Conservation (phyloP, 2,113 vertebrate species). For the Psephotus haematonotus region DNA sequence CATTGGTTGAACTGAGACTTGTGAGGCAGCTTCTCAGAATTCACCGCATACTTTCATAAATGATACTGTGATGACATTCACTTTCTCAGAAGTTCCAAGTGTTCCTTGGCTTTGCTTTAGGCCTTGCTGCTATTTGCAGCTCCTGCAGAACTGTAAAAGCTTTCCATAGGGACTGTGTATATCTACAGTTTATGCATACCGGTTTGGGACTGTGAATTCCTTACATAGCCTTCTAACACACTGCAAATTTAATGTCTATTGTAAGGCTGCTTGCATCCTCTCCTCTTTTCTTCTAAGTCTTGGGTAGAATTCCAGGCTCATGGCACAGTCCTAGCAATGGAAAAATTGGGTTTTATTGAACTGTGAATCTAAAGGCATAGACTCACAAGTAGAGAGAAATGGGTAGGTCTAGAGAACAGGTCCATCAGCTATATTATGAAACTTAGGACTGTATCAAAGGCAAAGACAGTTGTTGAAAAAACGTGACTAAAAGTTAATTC, state of each 20-base stretch:
- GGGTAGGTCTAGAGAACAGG: neutral
- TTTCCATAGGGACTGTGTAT: neutral
- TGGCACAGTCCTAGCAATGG: neutral
- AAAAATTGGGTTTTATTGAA: neutral
- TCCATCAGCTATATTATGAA: neutral
- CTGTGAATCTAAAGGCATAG: neutral
- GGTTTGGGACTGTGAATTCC: neutral
- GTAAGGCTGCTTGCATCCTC: neutral
- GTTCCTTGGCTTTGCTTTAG: constrained; percentile 50
- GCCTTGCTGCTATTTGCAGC: neutral
- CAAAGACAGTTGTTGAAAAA: neutral
- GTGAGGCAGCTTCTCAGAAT: constrained; percentile 9
- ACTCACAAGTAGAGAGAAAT: neutral
- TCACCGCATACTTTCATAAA: constrained; percentile 34
- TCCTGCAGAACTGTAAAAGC: neutral
- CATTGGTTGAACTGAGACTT: neutral
- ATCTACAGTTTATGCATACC: neutral
- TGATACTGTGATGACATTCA: constrained; percentile 35
- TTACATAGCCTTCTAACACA: neutral
- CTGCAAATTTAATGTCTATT: neutral
- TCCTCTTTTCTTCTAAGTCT: neutral
- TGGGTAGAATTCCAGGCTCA: neutral
- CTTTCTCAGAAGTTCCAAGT: constrained; percentile 46
- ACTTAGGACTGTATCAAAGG: neutral
- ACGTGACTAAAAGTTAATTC: neutral